These are phyloP conservation scores for Miniopterus natalensis DNA, from an alignment of 2,113 vertebrate species.

Conservation along the genomic window DNA sequence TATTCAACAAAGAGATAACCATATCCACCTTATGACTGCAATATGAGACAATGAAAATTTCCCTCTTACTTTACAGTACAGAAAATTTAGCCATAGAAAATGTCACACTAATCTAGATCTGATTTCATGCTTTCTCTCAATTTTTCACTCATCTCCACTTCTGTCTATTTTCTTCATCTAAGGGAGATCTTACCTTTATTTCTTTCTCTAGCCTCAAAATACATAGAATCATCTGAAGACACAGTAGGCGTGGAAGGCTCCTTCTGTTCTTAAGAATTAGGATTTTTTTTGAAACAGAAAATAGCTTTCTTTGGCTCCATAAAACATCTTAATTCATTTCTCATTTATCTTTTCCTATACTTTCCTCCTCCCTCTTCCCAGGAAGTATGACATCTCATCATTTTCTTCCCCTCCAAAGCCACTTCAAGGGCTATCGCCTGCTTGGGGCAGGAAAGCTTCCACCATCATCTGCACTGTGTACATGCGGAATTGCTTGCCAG, in stretches of 20 bases:
- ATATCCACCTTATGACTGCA: background rate
- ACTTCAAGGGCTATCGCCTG: background rate
- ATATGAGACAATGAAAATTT: constrained; percentile 12
- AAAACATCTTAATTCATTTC: constrained; percentile 11
- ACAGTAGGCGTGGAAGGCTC: constrained; percentile 9
- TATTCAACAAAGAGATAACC: constrained; percentile 36
- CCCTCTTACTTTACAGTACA: background rate
- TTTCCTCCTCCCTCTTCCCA: background rate
- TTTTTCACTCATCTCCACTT: constrained; percentile 13
- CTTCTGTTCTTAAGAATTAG: constrained; percentile 60
- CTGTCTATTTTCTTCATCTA: constrained; percentile 27
- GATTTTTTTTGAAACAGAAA: constrained; percentile 59
- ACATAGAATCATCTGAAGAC: constrained; percentile 56
- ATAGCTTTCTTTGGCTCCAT: constrained; percentile 24
- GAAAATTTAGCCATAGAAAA: constrained; percentile 20
- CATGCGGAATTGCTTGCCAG: background rate
- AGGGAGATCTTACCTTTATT: constrained; percentile 43
- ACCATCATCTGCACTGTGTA: no score
- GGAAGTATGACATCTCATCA: background rate
- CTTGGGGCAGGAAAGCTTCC: background rate
- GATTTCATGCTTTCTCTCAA: constrained; percentile 47
- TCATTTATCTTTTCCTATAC: constrained; percentile 29
- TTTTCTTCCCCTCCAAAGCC: background rate
- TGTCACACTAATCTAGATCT: background rate
- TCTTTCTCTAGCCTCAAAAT: constrained; percentile 59